A percentile compares a stretch with the other conserved stretches of the same genome.
These are phyloP conservation scores for Desoria tigrina DNA, from an alignment of 2,888 invertebrate species.

Conservation along the genomic window DNA sequence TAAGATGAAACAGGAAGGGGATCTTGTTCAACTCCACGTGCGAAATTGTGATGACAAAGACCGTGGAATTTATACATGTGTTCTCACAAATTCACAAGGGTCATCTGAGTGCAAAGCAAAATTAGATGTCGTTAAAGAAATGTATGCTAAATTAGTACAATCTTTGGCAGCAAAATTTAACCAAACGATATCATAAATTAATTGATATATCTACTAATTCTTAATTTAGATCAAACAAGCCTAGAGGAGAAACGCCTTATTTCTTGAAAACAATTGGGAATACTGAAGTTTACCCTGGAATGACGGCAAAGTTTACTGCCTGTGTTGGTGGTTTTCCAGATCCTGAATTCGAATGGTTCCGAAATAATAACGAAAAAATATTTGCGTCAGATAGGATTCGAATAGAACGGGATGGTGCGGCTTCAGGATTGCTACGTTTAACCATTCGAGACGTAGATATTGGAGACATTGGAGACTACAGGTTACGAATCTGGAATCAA, in stretches of 20 bases:
- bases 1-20: slow-evolving; percentile 74
- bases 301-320: slow-evolving; percentile 32
- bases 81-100: slow-evolving; percentile 43
- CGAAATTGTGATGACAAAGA: slow-evolving; percentile 78
- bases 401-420: slow-evolving; percentile 78
- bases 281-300: slow-evolving; percentile 65
- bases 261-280: slow-evolving; percentile 89
- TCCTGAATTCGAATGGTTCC: slow-evolving; percentile 84
- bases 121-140: slow-evolving; percentile 76
- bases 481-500: slow-evolving; percentile 77
- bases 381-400: slow-evolving; percentile 72
- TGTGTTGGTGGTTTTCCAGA: slow-evolving; percentile 81
- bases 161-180: not conserved
- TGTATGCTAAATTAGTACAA: slow-evolving; percentile 63
- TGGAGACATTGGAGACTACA: slow-evolving; percentile 81
- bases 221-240: slow-evolving; percentile 17
- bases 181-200: not conserved
- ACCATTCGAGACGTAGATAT: slow-evolving; percentile 65
- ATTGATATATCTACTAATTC: no score
- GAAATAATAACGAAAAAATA: slow-evolving; percentile 70
- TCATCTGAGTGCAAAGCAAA: slow-evolving; percentile 57
- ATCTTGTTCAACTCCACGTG: slow-evolving; percentile 70
- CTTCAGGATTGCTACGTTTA: slow-evolving; percentile 78
- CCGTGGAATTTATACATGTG: slow-evolving; percentile 51
- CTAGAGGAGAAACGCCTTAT: slow-evolving; percentile 69